Conservation (phyloP, 2,888 invertebrate species). For the Drosophila phalerata region DNA sequence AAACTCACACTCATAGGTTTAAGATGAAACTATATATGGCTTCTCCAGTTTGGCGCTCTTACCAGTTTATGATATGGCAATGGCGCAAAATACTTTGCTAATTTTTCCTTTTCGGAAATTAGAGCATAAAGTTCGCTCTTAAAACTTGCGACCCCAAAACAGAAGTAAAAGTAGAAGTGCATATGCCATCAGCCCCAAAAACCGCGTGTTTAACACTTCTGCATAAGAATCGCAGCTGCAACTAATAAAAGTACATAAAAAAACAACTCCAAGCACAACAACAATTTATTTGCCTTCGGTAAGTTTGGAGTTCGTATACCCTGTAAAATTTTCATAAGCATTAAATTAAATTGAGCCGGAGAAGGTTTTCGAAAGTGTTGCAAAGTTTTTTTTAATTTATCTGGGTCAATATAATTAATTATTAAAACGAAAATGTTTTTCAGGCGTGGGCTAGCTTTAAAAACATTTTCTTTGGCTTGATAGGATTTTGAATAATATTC, state of each 20-base stretch:
- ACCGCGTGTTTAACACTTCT: conserved; percentile 74
- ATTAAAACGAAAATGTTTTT: too few species aligned
- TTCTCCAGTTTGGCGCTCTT: conserved; percentile 51
- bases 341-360: too few species aligned
- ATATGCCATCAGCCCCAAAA: conserved; percentile 37
- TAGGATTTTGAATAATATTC: too few species aligned
- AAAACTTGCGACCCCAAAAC: conserved; percentile 58
- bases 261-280: conserved; percentile 34
- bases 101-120: conserved; percentile 79
- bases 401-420: background rate
- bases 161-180: conserved; percentile 26
- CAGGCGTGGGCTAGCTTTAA: too few species aligned
- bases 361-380: too few species aligned
- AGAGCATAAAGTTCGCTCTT: conserved; percentile 76
- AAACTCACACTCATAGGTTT: conserved; percentile 25
- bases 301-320: conserved; percentile 50
- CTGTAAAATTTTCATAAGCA: conserved; percentile 6
- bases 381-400: too few species aligned
- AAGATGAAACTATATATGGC: conserved; percentile 22
- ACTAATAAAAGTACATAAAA: conserved; percentile 26
- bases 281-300: conserved; percentile 62
- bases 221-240: conserved; percentile 69
- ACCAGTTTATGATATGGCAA: conserved; percentile 76
- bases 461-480: too few species aligned
- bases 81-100: conserved; percentile 77